These are phyloP conservation scores for Limnephilus rhombicus DNA, from an alignment of 2,888 invertebrate genomes.

Conservation along the genomic window DNA sequence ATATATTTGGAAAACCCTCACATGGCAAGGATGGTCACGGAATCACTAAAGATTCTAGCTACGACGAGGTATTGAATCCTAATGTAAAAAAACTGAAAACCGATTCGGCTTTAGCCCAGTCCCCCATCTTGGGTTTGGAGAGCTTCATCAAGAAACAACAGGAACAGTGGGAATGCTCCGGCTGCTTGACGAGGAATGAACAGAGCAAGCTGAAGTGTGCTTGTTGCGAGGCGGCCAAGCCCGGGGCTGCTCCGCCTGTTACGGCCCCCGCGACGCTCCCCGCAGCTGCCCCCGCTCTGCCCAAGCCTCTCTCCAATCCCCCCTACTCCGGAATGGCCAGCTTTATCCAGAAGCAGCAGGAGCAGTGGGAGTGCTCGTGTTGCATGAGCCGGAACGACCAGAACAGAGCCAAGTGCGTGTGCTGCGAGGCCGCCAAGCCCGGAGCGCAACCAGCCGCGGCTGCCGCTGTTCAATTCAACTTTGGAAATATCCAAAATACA, in stretches of 20 bases:
- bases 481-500: slow-evolving; percentile 67
- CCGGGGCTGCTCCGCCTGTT: slow-evolving; percentile 68
- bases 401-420: slow-evolving; percentile 75
- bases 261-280: slow-evolving; percentile 67
- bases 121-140: slow-evolving; percentile 62
- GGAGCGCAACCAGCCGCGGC: slow-evolving; percentile 68
- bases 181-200: slow-evolving; percentile 80
- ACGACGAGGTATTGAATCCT: slow-evolving; percentile 29
- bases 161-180: slow-evolving; percentile 81
- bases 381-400: slow-evolving; percentile 80
- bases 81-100: slow-evolving; percentile 50
- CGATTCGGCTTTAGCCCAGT: not conserved
- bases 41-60: slow-evolving; percentile 19
- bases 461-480: slow-evolving; percentile 63
- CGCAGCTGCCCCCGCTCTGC: slow-evolving; percentile 3
- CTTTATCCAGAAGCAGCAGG: slow-evolving; percentile 68
- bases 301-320: slow-evolving; percentile 34
- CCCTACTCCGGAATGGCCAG: slow-evolving; percentile 54
- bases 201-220: slow-evolving; percentile 73
- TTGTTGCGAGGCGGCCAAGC: slow-evolving; percentile 76
- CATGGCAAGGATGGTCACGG: not conserved
- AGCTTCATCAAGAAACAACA: slow-evolving; percentile 62
- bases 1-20: slow-evolving; percentile 36
- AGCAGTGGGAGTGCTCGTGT: slow-evolving; percentile 79
- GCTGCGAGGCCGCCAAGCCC: slow-evolving; percentile 79